Conservation (phyloP, 2,888 invertebrate genomes). For the Apamea epomidion region DNA sequence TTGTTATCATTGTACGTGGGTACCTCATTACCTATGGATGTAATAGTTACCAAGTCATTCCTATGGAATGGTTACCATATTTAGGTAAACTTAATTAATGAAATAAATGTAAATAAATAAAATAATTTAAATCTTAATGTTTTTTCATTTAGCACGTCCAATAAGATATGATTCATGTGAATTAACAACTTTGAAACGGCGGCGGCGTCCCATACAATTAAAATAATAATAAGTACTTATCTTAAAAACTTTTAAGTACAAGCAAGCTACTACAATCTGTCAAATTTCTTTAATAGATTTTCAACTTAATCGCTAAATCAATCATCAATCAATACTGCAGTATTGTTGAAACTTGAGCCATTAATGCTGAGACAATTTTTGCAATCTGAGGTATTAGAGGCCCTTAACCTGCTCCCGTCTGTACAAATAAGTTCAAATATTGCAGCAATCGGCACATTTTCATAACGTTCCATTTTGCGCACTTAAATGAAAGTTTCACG, state of each 20-base stretch:
- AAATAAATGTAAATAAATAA: slow-evolving; percentile 45
- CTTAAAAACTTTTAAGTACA: background rate
- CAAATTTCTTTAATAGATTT: no score
- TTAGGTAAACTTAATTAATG: background rate
- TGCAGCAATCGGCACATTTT: slow-evolving; percentile 10
- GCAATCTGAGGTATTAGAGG: no score
- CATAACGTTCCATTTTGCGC: background rate
- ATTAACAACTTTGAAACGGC: slow-evolving; percentile 13
- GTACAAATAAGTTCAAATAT: background rate
- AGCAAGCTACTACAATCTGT: no score
- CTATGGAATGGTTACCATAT: slow-evolving; percentile 61
- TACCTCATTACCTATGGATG: background rate
- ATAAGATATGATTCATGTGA: background rate
- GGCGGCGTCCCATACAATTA: background rate
- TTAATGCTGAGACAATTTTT: no score
- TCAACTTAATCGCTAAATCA: no score
- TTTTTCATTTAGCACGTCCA: slow-evolving; percentile 28
- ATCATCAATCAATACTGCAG: no score
- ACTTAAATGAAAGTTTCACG: slow-evolving; percentile 27
- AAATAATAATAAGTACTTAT: background rate
- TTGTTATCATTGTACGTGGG: slow-evolving; percentile 11
- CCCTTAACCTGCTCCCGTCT: no score
- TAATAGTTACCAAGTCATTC: slow-evolving; percentile 57
- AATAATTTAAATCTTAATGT: slow-evolving; percentile 20
- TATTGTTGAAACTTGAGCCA: no score